Conservation (phyloP, 2,113 vertebrate genomes). For the Coracopsis vasa region DNA sequence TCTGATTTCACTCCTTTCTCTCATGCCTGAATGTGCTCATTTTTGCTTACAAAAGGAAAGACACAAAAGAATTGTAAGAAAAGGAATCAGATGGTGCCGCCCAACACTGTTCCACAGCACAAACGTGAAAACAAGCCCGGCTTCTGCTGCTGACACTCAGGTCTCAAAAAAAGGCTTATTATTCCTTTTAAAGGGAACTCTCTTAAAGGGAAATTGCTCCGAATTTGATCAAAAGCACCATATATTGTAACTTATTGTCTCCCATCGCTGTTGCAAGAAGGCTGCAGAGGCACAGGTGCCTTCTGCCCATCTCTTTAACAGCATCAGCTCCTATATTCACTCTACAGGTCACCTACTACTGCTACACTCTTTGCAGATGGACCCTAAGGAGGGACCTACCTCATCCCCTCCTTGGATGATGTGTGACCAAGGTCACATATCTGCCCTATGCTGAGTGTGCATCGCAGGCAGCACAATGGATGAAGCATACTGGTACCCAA, state of each 20-base stretch:
- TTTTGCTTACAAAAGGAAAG: constrained; percentile 70
- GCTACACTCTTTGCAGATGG: not conserved
- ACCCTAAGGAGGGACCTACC: not conserved
- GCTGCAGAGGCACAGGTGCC: not conserved
- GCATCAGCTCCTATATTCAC: no score
- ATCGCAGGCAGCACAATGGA: not conserved
- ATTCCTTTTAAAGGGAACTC: constrained; percentile 31
- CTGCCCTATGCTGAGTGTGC: not conserved
- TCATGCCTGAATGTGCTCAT: constrained; percentile 59
- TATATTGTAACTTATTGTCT: not conserved
- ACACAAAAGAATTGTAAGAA: constrained; percentile 70
- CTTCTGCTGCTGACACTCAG: constrained; percentile 16
- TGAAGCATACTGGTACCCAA: accelerated
- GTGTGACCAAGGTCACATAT: not conserved
- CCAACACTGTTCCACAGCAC: constrained; percentile 55
- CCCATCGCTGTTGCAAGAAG: accelerated
- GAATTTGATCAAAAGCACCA: not conserved
- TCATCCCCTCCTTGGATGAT: no score
- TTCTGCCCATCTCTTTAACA: not conserved
- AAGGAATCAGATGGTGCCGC: constrained; percentile 65
- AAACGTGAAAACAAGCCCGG: constrained; percentile 60
- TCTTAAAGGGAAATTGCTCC: constrained; percentile 45
- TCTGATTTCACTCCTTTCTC: constrained; percentile 68
- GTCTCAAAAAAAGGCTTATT: constrained; percentile 36
- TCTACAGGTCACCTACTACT: accelerated